Evolutionary conservation across 35 echinoderm and acorn worm genomes (phyloP).

Genomic region (Apostichopus japonicus): DNA sequence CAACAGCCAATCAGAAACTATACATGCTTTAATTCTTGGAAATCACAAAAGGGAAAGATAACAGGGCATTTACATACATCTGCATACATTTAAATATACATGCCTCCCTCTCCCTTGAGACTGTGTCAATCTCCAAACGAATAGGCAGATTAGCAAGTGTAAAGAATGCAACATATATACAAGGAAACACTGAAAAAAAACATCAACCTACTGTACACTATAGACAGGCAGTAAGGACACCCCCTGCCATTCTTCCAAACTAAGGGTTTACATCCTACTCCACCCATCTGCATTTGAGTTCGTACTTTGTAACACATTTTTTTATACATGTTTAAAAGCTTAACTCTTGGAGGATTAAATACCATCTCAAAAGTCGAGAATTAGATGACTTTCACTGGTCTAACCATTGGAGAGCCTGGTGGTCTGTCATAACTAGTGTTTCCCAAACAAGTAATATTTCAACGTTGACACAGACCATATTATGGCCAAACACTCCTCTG

Average conservation of each 20-base stretch:
- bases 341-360: slow-evolving; percentile 3
- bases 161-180: background rate
- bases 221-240: background rate
- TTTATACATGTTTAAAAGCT: background rate
- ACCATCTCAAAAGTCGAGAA: slow-evolving; percentile 13
- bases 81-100: background rate
- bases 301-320: background rate
- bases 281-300: slow-evolving; percentile 50
- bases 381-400: background rate
- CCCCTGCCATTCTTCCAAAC: background rate
- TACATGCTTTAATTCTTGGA: too few species aligned
- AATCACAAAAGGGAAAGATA: too few species aligned
- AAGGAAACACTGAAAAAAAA: background rate
- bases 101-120: background rate
- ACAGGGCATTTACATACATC: too few species aligned
- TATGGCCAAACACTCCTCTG: slow-evolving; percentile 75
- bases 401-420: slow-evolving; percentile 48
- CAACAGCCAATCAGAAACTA: too few species aligned
- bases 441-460: slow-evolving; percentile 54
- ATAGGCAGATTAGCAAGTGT: background rate
- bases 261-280: background rate
- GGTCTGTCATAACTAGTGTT: slow-evolving; percentile 61
- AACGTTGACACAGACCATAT: slow-evolving; percentile 63
- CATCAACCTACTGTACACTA: background rate
- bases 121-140: slow-evolving; percentile 11